Evolutionary conservation across 2,888 invertebrate genomes (phyloP), one percentile per base, ranked within the genome.

Genomic region (Phyllotreta cruciferae): DNA sequence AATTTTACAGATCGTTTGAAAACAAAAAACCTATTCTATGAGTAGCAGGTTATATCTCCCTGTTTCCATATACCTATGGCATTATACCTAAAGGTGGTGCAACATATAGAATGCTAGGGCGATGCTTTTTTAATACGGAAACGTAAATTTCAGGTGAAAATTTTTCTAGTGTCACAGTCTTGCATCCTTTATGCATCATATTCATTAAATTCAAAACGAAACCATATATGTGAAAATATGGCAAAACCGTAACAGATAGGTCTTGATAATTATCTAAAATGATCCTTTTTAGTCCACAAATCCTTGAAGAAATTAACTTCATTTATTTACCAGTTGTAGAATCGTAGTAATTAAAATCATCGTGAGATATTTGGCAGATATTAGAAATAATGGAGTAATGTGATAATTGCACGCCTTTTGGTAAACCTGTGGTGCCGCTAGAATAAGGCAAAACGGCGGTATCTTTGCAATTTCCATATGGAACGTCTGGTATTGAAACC

Each of bases 151-250:
- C 86, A 0, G 91, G 88, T 8, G 90, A 89, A 79, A 95, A 95
- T 74, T 87, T 88, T 0, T 91, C 87, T 73, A 93, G 77, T 0
- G 90, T 90, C 4, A 90, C 81, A 35, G 91, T 67, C 68, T 89
- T 89, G 39, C 84, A 83, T 0, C 93, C 93, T 36, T 81, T 78
- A 0, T 80, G 73, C 11, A 92, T 69, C 54, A 86, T 84, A 0
- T 85, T 84, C 2, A 88, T 74, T 69, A 90, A 79, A 1, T 85
- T 80, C 0, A 87, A 80, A 0, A 87, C 84, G 52, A 91, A 80
- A 0, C 93, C 93, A 75, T 90, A 94, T 60, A 92, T 90, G 78
- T 94, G 94, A 80, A 89, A 94, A 79, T 92, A 88, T 0, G 94
- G 94, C 52, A 94, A 78, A n/a, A 94, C 84, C 13, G 86, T 85